Conservation (phyloP, 1,140 invertebrate species). For the Trialeurodes vaporariorum region DNA sequence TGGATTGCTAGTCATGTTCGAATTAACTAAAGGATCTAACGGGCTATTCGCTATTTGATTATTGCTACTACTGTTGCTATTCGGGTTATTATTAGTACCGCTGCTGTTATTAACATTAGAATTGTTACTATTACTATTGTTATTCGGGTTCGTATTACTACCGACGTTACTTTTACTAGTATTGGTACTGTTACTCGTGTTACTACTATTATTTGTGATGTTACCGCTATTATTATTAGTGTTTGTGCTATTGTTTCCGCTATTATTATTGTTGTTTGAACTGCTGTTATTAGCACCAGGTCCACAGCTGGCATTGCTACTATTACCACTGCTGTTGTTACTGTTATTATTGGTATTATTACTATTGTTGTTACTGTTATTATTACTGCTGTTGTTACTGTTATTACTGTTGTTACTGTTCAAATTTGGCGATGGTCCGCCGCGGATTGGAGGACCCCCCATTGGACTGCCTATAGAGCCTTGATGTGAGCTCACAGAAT, state of each 20-base stretch:
- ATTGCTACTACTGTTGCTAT: neutral
- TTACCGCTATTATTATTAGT: constrained; percentile 2
- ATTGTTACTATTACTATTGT: neutral
- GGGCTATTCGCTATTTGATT: neutral
- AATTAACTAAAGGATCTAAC: neutral
- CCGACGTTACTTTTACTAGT: too few species aligned
- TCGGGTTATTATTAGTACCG: neutral
- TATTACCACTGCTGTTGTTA: neutral
- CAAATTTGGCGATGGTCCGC: constrained; percentile 24
- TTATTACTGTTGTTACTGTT: neutral
- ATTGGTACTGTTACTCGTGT: neutral
- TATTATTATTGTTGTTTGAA: constrained; percentile 1
- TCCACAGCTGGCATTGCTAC: neutral
- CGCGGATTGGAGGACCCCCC: constrained; percentile 25
- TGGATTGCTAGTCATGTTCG: neutral
- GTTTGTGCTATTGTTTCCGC: neutral
- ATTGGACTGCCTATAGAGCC: constrained; percentile 21
- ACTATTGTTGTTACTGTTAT: neutral
- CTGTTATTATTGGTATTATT: neutral
- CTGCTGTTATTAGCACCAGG: neutral
- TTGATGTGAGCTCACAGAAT: constrained; percentile 20
- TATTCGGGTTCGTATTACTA: neutral
- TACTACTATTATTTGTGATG: constrained; percentile 2
- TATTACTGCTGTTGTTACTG: neutral
- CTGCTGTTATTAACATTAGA: neutral